Percentiles rank a stretch among this genome's conserved stretches.
These are phyloP conservation scores for Beroe ovata DNA, from an alignment of 37 sponge, comb jelly and placozoan species.

Conservation along the genomic window DNA sequence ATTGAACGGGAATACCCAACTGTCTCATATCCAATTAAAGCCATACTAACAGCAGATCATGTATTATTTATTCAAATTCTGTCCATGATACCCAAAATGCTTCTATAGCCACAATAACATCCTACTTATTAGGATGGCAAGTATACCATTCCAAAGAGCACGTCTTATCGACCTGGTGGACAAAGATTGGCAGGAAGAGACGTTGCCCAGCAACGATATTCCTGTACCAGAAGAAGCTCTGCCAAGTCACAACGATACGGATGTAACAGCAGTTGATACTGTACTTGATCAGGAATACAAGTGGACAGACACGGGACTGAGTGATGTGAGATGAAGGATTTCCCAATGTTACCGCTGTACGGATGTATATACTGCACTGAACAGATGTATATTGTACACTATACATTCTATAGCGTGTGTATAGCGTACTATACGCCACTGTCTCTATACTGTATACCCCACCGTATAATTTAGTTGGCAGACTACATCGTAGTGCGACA, in stretches of 20 bases:
- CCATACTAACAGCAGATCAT: too few species aligned
- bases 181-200: slow-evolving; percentile 37
- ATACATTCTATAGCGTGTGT: not conserved
- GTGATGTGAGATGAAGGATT: slow-evolving; percentile 43
- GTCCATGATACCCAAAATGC: too few species aligned
- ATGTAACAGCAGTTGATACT: slow-evolving; percentile 39
- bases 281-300: slow-evolving; percentile 52
- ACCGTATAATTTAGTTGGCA: too few species aligned
- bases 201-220: slow-evolving; percentile 43
- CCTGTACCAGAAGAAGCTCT: slow-evolving; percentile 45
- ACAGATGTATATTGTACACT: not conserved
- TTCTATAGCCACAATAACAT: too few species aligned
- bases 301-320: slow-evolving; percentile 55
- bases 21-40: too few species aligned
- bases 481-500: too few species aligned
- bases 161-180: slow-evolving; percentile 29
- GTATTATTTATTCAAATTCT: too few species aligned
- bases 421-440: too few species aligned
- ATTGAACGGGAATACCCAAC: too few species aligned
- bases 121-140: slow-evolving; percentile 36
- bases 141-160: not conserved
- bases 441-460: too few species aligned
- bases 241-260: slow-evolving; percentile 56
- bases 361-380: too few species aligned
- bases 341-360: too few species aligned